Conservation (phyloP, 1,140 invertebrate species). For the Euschistus heros region DNA sequence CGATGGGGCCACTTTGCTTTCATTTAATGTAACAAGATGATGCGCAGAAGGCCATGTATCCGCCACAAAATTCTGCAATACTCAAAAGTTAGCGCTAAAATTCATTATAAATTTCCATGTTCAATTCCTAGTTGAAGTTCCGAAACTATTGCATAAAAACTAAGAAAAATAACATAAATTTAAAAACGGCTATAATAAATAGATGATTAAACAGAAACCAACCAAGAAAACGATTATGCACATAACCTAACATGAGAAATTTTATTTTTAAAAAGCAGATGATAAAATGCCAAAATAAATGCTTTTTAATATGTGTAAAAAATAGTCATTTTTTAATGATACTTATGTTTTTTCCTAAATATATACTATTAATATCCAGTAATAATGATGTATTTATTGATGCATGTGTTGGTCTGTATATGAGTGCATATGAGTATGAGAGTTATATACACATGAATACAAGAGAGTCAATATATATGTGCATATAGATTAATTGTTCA, state of each 20-base stretch:
- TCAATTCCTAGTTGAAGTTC: conserved; percentile 7
- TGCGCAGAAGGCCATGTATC: conserved; percentile 27
- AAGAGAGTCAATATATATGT: conserved; percentile 3
- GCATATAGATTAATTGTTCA: background rate
- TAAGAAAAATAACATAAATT: background rate
- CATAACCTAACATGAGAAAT: no score
- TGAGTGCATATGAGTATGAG: background rate
- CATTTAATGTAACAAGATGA: conserved; percentile 26
- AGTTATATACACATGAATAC: background rate
- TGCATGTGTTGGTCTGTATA: background rate
- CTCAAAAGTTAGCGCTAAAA: conserved; percentile 27
- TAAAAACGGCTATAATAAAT: background rate
- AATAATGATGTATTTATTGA: no score
- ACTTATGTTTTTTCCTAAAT: no score
- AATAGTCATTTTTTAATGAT: no score
- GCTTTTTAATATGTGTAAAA: no score
- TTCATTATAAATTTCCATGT: conserved; percentile 9
- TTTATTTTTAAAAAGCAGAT: no score
- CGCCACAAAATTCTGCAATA: conserved; percentile 30
- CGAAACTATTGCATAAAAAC: conserved; percentile 8
- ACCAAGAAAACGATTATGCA: no score
- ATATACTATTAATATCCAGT: no score
- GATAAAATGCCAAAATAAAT: no score
- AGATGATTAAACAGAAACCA: background rate
- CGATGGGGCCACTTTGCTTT: conserved; percentile 26